phyloP scores from a whole-genome alignment of 2,888 invertebrate genomes.

The Rhagonycha fulva region DNA sequence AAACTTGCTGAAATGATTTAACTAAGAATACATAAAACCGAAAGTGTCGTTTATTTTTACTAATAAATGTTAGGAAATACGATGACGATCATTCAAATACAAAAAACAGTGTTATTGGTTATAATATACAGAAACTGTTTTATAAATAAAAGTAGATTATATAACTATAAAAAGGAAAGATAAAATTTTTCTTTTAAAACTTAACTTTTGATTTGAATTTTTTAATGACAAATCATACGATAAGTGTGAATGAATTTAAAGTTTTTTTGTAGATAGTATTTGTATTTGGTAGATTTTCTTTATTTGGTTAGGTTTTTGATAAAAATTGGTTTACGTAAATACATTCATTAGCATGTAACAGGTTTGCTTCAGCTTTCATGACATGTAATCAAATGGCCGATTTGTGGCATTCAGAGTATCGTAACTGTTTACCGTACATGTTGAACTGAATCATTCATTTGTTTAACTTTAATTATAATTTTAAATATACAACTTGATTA shows the following conservation, averaged over 20 bases:
- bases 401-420: slow-evolving; percentile 19
- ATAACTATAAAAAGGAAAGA: too few species aligned
- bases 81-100: too few species aligned
- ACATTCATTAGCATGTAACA: slow-evolving; percentile 17
- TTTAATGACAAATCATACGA: too few species aligned
- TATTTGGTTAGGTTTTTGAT: slow-evolving; percentile 5
- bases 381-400: slow-evolving; percentile 17
- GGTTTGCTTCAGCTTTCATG: slow-evolving; percentile 14
- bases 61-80: too few species aligned
- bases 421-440: slow-evolving; percentile 17
- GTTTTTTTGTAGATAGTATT: neutral
- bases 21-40: too few species aligned
- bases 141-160: too few species aligned
- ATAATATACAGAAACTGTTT: too few species aligned
- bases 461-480: neutral
- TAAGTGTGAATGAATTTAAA: too few species aligned
- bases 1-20: too few species aligned
- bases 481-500: neutral
- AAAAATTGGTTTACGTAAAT: slow-evolving; percentile 10
- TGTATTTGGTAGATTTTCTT: neutral
- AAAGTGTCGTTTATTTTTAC: too few species aligned
- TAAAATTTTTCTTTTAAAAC: too few species aligned
- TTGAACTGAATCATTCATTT: neutral
- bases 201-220: neutral
- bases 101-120: too few species aligned